Evolutionary conservation across 2,797 vertebrate species (phyloP).

Genomic region (Lerista edwardsae): DNA sequence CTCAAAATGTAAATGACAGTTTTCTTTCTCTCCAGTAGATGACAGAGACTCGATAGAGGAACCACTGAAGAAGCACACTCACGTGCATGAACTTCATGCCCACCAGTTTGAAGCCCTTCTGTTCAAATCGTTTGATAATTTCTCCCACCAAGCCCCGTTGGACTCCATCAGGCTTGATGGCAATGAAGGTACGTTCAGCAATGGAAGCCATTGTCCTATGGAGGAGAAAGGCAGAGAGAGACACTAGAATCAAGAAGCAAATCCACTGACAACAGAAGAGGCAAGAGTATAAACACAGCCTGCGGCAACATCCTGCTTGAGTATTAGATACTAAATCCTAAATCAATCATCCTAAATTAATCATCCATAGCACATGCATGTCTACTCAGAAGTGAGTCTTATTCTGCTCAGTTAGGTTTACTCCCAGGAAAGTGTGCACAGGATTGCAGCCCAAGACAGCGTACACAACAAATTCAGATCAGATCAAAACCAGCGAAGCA

Average conservation of each 20-base stretch:
- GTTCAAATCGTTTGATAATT: slow-evolving; percentile 90
- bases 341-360: rapidly evolving
- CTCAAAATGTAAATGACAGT: background rate
- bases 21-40: background rate
- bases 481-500: rapidly evolving
- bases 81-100: slow-evolving; percentile 88
- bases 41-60: background rate
- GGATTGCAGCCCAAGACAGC: too few relatives aligned
- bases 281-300: background rate
- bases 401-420: too few relatives aligned
- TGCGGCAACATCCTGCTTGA: background rate
- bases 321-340: rapidly evolving
- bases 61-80: slow-evolving; percentile 36
- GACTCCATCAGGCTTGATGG: slow-evolving; percentile 93
- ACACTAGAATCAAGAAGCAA: background rate
- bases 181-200: slow-evolving; percentile 89
- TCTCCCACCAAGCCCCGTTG: slow-evolving; percentile 91
- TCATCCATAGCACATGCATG: too few relatives aligned
- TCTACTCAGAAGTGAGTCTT: too few relatives aligned
- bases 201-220: slow-evolving; percentile 76
- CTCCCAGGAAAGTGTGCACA: too few relatives aligned
- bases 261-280: background rate
- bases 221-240: background rate
- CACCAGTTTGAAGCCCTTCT: slow-evolving; percentile 90
- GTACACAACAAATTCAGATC: rapidly evolving